phyloP scores from a whole-genome alignment of 2,888 invertebrate species.

The Spialia ferax region DNA sequence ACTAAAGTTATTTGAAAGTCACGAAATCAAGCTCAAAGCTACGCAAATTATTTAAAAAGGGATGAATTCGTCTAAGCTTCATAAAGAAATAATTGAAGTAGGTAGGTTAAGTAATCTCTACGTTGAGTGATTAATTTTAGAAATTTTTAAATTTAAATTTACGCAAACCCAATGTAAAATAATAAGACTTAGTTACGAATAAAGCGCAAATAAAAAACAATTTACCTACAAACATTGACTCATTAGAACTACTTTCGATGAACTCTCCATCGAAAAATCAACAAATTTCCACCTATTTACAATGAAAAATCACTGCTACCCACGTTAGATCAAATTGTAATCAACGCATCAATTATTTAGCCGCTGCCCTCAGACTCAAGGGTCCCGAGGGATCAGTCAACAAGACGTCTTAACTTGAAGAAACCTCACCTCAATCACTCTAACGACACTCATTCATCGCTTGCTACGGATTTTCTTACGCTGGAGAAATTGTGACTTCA shows the following conservation, averaged over 20 bases:
- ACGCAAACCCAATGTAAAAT: too few relatives aligned
- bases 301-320: slow-evolving; percentile 40
- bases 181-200: too few relatives aligned
- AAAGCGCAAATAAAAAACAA: too few relatives aligned
- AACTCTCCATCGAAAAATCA: not conserved
- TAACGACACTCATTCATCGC: slow-evolving; percentile 81
- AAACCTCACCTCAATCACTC: slow-evolving; percentile 75
- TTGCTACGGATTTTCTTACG: slow-evolving; percentile 58
- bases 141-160: too few relatives aligned
- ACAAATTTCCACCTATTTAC: slow-evolving; percentile 13
- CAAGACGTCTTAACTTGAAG: slow-evolving; percentile 73
- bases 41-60: too few relatives aligned
- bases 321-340: slow-evolving; percentile 37
- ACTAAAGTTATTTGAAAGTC: too few relatives aligned
- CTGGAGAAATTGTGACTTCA: not conserved
- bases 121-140: too few relatives aligned
- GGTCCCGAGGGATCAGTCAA: slow-evolving; percentile 66
- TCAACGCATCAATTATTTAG: slow-evolving; percentile 43
- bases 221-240: not conserved
- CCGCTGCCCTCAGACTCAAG: slow-evolving; percentile 33
- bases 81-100: too few relatives aligned
- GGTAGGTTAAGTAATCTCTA: too few relatives aligned
- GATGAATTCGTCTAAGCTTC: too few relatives aligned
- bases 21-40: too few relatives aligned
- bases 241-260: not conserved